Base-by-base conservation (phyloP, 2,797 vertebrate genomes). In the Semaprochilodus insignis region DNA sequence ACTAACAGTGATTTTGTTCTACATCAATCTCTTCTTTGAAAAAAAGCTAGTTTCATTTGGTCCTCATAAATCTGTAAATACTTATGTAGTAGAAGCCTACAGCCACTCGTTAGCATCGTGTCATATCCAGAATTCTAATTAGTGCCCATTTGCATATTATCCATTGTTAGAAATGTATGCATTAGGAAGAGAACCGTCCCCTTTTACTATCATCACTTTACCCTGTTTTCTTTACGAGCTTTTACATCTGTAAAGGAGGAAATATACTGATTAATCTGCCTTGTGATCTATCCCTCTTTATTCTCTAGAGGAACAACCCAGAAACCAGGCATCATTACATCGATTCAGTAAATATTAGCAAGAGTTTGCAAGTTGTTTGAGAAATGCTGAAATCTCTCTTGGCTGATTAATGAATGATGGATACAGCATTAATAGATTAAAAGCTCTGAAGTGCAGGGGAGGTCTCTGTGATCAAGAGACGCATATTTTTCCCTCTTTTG, bases 281-380 rank as follows among this genome's bases (percentile, higher is more conserved):
- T 48, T 69, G 21, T 69, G 66, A 69, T 69, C 66, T 23, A 44
- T 59, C 23, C 34, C 19, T 57, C 52, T 17, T 70, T 21, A 14
- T 40, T 54, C 74, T 62, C 66, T 82, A 40, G 74, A 77, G 81
- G 34, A 77, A 82, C 48, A 72, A 63, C 52, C 66, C 55, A 62
- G 81, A 82, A 71, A 63, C 27, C 81, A 16, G 51, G 63, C 55
- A 34, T 57, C 72, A 40, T 74, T 36, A 36, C 21, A 51, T 74
- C 63, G 57, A 77, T 69, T 82, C 74, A 55, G 66, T 60, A 77
- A 82, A 77, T 74, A 57, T 74, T 72, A 71, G 74, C 74, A 36
- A 23, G 66, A 40, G 19, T 71, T 71, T 71, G 81, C 40, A 54
- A 63, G 72, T 34, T 69, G 72, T 57, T 59, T 74, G 13, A 34